A percentile compares a stretch with the other conserved stretches of the same genome.
Conservation (phyloP, 2,113 vertebrate species). For the Nestor notabilis region DNA sequence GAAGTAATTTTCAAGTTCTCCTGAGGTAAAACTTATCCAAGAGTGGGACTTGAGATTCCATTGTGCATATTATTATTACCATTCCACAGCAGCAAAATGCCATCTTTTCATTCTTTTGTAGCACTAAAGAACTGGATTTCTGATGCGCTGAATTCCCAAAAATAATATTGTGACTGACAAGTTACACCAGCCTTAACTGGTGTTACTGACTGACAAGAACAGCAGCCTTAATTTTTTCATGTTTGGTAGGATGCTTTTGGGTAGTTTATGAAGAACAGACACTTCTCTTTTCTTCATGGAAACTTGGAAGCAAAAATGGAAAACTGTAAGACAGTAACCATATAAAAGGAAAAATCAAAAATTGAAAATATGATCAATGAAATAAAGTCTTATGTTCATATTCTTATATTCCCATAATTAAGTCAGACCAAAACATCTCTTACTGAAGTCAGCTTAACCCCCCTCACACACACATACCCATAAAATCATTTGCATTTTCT, state of each 20-base stretch:
- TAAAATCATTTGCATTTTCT: background rate
- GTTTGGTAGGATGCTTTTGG: conserved; percentile 17
- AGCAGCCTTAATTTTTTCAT: conserved; percentile 34
- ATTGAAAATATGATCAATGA: background rate
- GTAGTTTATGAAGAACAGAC: conserved; percentile 42
- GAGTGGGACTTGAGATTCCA: conserved; percentile 43
- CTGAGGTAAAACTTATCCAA: conserved; percentile 2
- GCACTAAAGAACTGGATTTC: conserved; percentile 30
- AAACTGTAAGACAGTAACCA: background rate
- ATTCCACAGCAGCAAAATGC: conserved; percentile 12
- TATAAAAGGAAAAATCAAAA: conserved; percentile 27
- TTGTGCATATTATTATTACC: background rate
- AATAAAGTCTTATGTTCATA: background rate
- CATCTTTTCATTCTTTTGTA: conserved; percentile 43
- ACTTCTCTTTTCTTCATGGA: conserved; percentile 29
- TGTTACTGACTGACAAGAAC: background rate
- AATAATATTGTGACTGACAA: conserved; percentile 34
- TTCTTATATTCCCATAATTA: conserved; percentile 11
- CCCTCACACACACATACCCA: rapidly evolving
- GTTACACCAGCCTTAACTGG: conserved; percentile 6
- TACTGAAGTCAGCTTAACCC: background rate
- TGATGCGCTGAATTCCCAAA: conserved; percentile 37
- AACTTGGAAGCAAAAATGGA: conserved; percentile 34
- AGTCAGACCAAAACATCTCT: background rate
- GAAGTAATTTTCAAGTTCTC: conserved; percentile 22